Evolutionary conservation across 2,797 vertebrate genomes (phyloP).

Genomic region (Falco peregrinus): DNA sequence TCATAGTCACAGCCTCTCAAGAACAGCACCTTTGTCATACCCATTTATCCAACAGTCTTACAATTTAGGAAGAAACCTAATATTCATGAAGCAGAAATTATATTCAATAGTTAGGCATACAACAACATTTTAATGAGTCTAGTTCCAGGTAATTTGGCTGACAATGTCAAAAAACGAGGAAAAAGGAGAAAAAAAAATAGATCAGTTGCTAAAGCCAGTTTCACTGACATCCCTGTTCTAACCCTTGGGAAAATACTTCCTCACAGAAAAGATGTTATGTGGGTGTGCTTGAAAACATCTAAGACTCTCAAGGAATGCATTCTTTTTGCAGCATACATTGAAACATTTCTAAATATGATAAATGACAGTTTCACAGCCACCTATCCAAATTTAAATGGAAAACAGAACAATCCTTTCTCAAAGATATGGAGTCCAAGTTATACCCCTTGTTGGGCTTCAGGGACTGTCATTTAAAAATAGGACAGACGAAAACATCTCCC

Average conservation of each 20-base stretch:
- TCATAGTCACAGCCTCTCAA: background rate
- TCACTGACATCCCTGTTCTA: background rate
- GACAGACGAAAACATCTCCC: background rate
- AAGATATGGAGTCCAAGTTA: background rate
- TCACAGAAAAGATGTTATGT: constrained; percentile 49
- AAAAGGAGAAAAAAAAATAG: background rate
- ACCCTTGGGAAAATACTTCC: constrained; percentile 54
- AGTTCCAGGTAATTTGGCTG: background rate
- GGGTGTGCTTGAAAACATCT: constrained; percentile 63
- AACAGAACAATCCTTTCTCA: constrained; percentile 18
- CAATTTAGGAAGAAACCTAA: background rate
- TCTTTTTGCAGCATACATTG: background rate
- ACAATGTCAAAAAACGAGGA: background rate
- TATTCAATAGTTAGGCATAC: background rate
- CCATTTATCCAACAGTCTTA: background rate
- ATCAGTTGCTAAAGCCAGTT: background rate
- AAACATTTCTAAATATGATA: constrained; percentile 38
- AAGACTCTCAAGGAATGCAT: constrained; percentile 53
- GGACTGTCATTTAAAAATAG: background rate
- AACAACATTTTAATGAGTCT: background rate
- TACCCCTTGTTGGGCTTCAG: background rate
- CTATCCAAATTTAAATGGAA: constrained; percentile 35
- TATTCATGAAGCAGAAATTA: background rate
- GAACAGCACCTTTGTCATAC: background rate
- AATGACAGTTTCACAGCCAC: constrained; percentile 31